A percentile compares a stretch with the other conserved stretches of the same genome.
phyloP scores from a whole-genome alignment of 1,140 invertebrate genomes.

The Whitmania pigra region DNA sequence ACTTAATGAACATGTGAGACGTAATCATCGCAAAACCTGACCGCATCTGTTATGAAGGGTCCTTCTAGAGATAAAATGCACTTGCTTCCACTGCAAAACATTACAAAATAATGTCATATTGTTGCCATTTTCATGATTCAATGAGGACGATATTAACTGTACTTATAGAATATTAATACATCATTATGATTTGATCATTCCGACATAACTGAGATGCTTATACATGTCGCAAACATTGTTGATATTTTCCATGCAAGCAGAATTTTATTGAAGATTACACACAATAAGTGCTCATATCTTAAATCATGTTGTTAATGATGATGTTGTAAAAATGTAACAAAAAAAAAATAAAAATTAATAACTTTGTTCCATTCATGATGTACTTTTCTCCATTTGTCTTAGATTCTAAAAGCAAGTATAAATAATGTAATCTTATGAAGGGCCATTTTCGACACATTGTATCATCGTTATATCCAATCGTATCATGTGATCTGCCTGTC shows the following conservation, averaged over 20 bases:
- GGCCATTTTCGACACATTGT: not conserved
- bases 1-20: too few relatives aligned
- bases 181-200: too few relatives aligned
- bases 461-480: not conserved
- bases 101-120: too few relatives aligned
- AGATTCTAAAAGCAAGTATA: not conserved
- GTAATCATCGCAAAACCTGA: not conserved
- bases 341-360: not conserved
- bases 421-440: not conserved
- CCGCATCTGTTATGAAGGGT: not conserved
- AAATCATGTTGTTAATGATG: not conserved
- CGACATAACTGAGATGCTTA: too few relatives aligned
- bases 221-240: too few relatives aligned
- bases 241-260: too few relatives aligned
- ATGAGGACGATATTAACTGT: too few relatives aligned
- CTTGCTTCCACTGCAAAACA: not conserved
- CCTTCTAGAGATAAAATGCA: not conserved
- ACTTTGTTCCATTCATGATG: conserved; percentile 10
- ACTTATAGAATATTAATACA: too few relatives aligned
- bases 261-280: not conserved
- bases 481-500: not conserved
- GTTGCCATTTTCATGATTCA: too few relatives aligned
- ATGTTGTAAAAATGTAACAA: not conserved
- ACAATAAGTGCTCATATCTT: not conserved
- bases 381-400: not conserved